Evolutionary conservation across 2,888 invertebrate species (phyloP).

Genomic region (Cyaniris semiargus): DNA sequence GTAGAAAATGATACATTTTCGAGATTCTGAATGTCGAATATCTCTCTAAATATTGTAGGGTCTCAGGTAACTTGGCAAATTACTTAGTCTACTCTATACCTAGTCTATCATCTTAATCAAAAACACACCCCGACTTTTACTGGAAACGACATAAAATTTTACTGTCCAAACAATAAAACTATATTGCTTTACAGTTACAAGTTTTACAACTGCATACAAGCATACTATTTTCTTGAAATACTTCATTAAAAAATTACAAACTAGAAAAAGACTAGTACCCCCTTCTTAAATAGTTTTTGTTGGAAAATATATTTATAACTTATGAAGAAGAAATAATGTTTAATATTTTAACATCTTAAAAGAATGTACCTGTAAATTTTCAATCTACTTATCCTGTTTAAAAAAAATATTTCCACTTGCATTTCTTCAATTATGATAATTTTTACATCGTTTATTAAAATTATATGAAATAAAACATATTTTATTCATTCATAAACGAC

Average conservation of each 20-base stretch:
- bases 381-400: no score
- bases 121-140: constrained; percentile 1
- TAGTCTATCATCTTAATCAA: constrained; percentile 19
- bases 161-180: background rate
- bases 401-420: no score
- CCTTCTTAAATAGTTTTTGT: no score
- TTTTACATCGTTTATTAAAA: no score
- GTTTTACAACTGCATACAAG: background rate
- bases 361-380: no score
- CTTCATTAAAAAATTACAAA: background rate
- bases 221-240: background rate
- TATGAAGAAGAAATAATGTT: no score
- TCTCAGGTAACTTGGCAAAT: constrained; percentile 22
- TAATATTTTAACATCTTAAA: no score
- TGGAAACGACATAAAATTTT: constrained; percentile 22
- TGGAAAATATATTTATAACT: no score
- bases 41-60: constrained; percentile 16
- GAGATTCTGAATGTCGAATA: background rate
- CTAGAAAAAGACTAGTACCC: no score
- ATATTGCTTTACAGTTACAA: background rate
- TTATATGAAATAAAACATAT: no score
- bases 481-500: no score
- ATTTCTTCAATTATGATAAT: no score
- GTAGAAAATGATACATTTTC: constrained; percentile 16
- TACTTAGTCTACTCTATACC: constrained; percentile 14